phyloP scores from a whole-genome alignment of 2,113 vertebrate species.

The Carettochelys insculpta region DNA sequence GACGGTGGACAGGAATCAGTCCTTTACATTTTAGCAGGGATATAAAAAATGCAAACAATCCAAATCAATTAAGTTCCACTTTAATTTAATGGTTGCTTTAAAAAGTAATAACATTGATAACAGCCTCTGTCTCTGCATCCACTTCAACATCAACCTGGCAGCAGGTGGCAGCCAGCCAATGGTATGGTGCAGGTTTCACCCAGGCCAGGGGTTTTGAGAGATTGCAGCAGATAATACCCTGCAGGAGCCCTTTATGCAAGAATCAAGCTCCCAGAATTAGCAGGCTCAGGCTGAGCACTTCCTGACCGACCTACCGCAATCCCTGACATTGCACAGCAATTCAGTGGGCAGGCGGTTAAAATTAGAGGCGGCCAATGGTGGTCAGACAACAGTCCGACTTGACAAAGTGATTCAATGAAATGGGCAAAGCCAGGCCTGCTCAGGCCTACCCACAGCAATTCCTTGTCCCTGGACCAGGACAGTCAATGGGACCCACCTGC shows the following conservation, averaged over 20 bases:
- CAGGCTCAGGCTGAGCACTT: constrained; percentile 40
- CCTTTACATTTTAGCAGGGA: neutral
- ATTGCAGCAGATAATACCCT: neutral
- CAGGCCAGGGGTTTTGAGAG: neutral
- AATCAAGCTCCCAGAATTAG: constrained; percentile 6
- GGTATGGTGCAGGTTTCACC: neutral
- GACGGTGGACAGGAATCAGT: neutral
- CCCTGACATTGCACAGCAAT: neutral
- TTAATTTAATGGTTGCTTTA: neutral
- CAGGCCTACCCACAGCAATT: too few relatives aligned
- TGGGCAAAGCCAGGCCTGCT: neutral
- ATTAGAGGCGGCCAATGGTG: neutral
- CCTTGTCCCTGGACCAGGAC: too few relatives aligned
- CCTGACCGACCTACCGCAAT: neutral
- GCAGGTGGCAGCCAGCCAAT: fast-evolving
- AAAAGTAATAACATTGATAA: too few relatives aligned
- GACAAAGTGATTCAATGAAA: neutral
- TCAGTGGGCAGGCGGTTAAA: constrained; percentile 27
- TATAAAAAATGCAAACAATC: neutral
- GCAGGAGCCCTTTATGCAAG: neutral
- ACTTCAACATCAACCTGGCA: too few relatives aligned
- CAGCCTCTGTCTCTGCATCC: too few relatives aligned
- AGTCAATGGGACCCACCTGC: too few relatives aligned
- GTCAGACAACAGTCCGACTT: neutral
- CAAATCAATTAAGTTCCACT: neutral